These are phyloP conservation scores for Lophochroa leadbeateri DNA, from an alignment of 2,113 vertebrate genomes.

Conservation along the genomic window DNA sequence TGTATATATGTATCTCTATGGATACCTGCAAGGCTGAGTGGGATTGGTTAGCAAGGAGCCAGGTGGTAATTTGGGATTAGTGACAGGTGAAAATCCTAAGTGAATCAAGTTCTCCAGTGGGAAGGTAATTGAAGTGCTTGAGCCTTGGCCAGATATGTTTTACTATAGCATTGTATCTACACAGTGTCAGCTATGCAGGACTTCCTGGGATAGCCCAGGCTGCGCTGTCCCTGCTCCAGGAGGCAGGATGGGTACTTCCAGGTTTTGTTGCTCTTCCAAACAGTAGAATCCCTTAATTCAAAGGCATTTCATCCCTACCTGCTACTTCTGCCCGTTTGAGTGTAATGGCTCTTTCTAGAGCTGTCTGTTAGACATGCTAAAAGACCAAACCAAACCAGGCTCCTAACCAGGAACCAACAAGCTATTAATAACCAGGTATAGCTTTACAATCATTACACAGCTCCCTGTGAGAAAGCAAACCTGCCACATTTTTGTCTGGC, in stretches of 20 bases:
- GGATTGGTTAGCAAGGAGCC: not conserved
- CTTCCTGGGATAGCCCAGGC: not conserved
- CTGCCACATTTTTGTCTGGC: not conserved
- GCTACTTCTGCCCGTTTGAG: not conserved
- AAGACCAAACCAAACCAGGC: not conserved
- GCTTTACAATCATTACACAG: not conserved
- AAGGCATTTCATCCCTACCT: not conserved
- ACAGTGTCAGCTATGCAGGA: not conserved
- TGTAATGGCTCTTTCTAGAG: not conserved
- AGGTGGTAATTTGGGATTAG: not conserved
- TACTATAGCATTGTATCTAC: not conserved
- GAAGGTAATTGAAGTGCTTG: not conserved
- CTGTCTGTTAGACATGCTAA: not conserved
- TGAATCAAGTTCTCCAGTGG: not conserved
- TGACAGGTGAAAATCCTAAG: not conserved
- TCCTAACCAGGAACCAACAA: not conserved
- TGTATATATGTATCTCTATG: not conserved
- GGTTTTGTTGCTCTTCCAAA: not conserved
- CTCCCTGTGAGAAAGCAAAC: not conserved
- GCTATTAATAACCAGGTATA: not conserved
- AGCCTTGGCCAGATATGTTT: not conserved
- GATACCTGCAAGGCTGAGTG: not conserved
- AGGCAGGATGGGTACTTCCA: not conserved
- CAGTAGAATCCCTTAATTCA: not conserved
- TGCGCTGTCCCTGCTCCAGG: not conserved